Evolutionary conservation across 2,888 invertebrate species (phyloP).

Genomic region (Scelioninae gen. 2): DNA sequence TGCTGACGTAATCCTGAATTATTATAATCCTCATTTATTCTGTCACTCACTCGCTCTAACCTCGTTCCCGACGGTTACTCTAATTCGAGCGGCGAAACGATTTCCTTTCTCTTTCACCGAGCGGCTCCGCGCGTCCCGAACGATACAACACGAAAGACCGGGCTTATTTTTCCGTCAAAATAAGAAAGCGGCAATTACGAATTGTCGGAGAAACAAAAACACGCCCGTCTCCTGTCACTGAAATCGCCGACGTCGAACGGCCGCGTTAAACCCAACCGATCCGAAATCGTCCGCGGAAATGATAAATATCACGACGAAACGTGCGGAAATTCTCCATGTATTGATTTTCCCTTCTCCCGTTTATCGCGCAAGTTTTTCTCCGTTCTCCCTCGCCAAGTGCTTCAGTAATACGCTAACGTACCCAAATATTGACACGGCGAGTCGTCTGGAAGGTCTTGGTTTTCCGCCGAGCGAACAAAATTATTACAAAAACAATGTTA

Average conservation of each 20-base stretch:
- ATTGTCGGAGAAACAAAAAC: no score
- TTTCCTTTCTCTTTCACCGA: conserved; percentile 51
- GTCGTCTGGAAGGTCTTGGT: conserved; percentile 21
- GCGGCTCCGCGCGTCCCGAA: conserved; percentile 32
- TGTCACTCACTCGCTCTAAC: conserved; percentile 44
- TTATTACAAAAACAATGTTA: conserved; percentile 46
- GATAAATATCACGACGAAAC: conserved; percentile 34
- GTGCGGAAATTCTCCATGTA: conserved; percentile 17
- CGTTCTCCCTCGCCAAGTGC: conserved; percentile 33
- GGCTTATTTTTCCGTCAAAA: conserved; percentile 45
- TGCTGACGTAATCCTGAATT: conserved; percentile 51
- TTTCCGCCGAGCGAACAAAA: conserved; percentile 39
- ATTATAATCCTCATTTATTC: conserved; percentile 55
- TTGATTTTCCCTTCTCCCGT: conserved; percentile 47
- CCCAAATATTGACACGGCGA: conserved; percentile 51
- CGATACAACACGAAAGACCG: conserved; percentile 22
- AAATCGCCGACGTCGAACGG: no score
- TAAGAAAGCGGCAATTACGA: conserved; percentile 47
- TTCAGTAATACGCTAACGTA: conserved; percentile 46
- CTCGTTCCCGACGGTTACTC: conserved; percentile 48
- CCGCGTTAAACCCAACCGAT: no score
- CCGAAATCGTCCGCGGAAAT: no score
- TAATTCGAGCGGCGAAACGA: conserved; percentile 39
- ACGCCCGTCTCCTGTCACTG: no score
- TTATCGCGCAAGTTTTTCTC: conserved; percentile 50